Percentiles rank a stretch among this genome's conserved stretches.
Conservation (phyloP, 2,888 invertebrate genomes). For the Acrobasis consociella region DNA sequence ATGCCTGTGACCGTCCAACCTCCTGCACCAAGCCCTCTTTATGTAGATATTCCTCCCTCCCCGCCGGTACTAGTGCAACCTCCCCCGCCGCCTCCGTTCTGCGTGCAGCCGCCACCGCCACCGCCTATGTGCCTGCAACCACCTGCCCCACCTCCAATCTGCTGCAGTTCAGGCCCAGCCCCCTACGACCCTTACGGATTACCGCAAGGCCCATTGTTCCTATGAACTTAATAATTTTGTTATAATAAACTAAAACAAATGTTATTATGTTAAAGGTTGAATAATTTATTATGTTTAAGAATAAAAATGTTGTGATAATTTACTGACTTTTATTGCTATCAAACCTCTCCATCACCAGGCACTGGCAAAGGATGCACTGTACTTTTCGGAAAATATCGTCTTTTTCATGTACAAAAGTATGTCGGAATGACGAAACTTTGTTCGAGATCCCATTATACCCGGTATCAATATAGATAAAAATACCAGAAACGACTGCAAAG, state of each 20-base stretch:
- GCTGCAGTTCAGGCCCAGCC: slow-evolving; percentile 37
- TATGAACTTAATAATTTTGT: slow-evolving; percentile 20
- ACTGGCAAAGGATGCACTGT: too few relatives aligned
- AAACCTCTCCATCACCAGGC: background rate
- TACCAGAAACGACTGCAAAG: too few relatives aligned
- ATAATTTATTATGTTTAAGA: slow-evolving; percentile 27
- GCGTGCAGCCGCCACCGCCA: slow-evolving; percentile 56
- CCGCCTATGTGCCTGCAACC: slow-evolving; percentile 51
- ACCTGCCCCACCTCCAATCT: slow-evolving; percentile 38
- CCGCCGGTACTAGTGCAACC: slow-evolving; percentile 60
- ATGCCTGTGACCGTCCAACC: slow-evolving; percentile 58
- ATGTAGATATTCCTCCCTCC: slow-evolving; percentile 29
- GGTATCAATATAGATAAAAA: too few relatives aligned
- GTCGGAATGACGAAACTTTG: too few relatives aligned
- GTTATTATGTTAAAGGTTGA: slow-evolving; percentile 16
- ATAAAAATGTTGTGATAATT: slow-evolving; percentile 11
- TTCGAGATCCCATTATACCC: too few relatives aligned
- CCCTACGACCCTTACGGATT: slow-evolving; percentile 34
- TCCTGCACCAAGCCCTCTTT: slow-evolving; percentile 49
- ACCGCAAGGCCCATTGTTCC: slow-evolving; percentile 4
- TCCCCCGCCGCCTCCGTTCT: slow-evolving; percentile 62
- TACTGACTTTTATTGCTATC: slow-evolving; percentile 20
- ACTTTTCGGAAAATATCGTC: too few relatives aligned
- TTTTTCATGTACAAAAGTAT: too few relatives aligned
- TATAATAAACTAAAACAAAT: slow-evolving; percentile 11